A percentile compares a stretch with the other conserved stretches of the same genome.
Conservation (phyloP, 2,797 vertebrate genomes). For the Mus caroli region DNA sequence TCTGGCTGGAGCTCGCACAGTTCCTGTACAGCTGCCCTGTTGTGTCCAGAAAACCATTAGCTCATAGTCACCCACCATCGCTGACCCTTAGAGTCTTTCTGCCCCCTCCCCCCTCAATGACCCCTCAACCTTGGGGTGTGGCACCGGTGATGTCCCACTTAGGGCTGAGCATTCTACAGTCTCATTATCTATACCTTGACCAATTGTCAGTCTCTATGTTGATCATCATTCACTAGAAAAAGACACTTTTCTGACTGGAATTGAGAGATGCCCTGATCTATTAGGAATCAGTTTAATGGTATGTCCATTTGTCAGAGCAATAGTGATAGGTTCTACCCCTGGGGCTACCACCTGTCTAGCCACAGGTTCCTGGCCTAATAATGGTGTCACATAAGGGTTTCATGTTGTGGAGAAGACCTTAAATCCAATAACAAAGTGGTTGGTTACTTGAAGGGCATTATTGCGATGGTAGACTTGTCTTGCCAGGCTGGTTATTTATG, state of each 20-base stretch:
- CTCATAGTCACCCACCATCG: background rate
- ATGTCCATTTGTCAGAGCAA: background rate
- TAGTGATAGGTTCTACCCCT: background rate
- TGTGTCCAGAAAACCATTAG: background rate
- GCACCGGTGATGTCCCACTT: background rate
- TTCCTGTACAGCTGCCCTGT: background rate
- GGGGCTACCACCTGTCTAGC: background rate
- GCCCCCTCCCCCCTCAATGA: background rate
- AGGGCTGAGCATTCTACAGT: background rate
- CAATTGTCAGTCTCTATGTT: background rate
- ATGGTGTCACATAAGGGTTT: too few relatives aligned
- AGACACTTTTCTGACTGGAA: background rate
- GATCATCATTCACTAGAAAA: background rate
- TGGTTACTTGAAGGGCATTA: background rate
- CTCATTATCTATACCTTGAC: background rate
- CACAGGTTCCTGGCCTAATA: background rate
- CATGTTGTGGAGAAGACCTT: background rate
- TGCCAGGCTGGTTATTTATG: too few relatives aligned
- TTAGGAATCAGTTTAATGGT: background rate
- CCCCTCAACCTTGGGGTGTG: background rate
- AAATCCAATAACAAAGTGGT: background rate
- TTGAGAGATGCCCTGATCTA: background rate
- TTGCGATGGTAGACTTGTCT: background rate
- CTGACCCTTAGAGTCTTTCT: background rate
- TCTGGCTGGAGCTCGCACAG: too few relatives aligned